These are phyloP conservation scores for Ctenomys sociabilis DNA, from an alignment of 2,113 vertebrate genomes.

Conservation along the genomic window DNA sequence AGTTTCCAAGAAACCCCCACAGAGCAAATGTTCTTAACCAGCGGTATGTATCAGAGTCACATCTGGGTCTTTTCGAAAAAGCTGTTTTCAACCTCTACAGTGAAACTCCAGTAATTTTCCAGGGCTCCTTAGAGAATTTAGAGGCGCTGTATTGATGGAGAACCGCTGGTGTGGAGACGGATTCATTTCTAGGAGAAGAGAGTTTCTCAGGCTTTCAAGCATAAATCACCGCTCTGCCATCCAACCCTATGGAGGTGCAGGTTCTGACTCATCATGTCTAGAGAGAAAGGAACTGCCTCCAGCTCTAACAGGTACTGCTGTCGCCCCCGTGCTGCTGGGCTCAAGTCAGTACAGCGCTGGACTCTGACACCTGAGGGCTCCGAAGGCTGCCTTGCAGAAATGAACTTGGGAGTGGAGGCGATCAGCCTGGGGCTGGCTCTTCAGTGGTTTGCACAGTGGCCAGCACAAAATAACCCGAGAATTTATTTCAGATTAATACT, in stretches of 20 bases:
- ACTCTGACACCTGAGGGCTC: not conserved
- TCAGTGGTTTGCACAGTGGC: not conserved
- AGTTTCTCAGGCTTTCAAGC: not conserved
- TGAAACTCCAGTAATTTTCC: not conserved
- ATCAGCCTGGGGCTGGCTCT: not conserved
- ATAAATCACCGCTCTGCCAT: not conserved
- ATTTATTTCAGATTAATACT: not conserved
- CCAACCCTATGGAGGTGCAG: not conserved
- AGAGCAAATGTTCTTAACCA: conserved; percentile 49
- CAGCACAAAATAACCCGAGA: not conserved
- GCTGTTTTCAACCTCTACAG: not conserved
- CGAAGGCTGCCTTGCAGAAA: not conserved
- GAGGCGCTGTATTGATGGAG: not conserved
- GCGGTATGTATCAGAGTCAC: not conserved
- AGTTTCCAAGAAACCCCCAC: not conserved
- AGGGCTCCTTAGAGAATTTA: not conserved
- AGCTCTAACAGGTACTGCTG: not conserved
- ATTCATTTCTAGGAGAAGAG: not conserved
- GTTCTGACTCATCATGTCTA: not conserved
- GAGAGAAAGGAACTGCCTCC: not conserved
- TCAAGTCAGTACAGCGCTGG: not conserved
- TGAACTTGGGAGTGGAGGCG: fast-evolving
- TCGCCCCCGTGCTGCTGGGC: not conserved
- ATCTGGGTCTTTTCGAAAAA: conserved; percentile 12
- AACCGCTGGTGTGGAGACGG: not conserved